Conservation (phyloP, 2,888 invertebrate species). For the Hololepta plana region DNA sequence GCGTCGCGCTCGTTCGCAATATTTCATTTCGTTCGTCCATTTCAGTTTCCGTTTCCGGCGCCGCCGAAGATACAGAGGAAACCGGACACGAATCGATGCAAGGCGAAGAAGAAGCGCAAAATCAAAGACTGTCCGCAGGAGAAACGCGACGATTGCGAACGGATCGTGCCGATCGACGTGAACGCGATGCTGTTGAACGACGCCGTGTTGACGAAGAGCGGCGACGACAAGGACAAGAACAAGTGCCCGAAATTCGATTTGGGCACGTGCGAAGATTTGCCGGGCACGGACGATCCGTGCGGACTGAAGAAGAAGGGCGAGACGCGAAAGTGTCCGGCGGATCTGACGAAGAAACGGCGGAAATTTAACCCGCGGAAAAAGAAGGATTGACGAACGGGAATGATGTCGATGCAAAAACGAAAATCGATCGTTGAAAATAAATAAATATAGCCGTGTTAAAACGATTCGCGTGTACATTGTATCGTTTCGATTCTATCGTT, state of each 20-base stretch:
- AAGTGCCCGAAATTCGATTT: conserved; percentile 10
- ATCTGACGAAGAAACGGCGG: conserved; percentile 18
- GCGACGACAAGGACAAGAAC: conserved; percentile 5
- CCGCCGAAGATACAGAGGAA: background rate
- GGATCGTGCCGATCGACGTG: too few relatives aligned
- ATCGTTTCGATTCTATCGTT: too few relatives aligned
- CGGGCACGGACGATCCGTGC: conserved; percentile 11
- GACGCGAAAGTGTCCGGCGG: conserved; percentile 22
- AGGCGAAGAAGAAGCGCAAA: conserved; percentile 7
- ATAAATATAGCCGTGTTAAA: too few relatives aligned
- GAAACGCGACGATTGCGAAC: conserved; percentile 1
- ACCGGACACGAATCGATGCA: conserved; percentile 6
- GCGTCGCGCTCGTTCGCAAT: too few relatives aligned
- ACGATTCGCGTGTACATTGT: too few relatives aligned
- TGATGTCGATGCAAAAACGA: too few relatives aligned
- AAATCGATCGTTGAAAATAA: too few relatives aligned
- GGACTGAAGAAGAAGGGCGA: conserved; percentile 19
- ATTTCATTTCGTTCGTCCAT: background rate
- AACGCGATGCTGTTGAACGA: background rate
- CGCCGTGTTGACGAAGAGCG: conserved; percentile 1
- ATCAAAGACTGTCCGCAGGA: conserved; percentile 9
- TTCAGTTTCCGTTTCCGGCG: conserved; percentile 7
- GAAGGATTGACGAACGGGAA: too few relatives aligned
- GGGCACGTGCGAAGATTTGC: conserved; percentile 8
- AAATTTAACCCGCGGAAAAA: conserved; percentile 9